Evolutionary conservation across 64 coral and sea anemone species (phyloP), one percentile per base, ranked within the genome.

Genomic region (Montipora foliosa): DNA sequence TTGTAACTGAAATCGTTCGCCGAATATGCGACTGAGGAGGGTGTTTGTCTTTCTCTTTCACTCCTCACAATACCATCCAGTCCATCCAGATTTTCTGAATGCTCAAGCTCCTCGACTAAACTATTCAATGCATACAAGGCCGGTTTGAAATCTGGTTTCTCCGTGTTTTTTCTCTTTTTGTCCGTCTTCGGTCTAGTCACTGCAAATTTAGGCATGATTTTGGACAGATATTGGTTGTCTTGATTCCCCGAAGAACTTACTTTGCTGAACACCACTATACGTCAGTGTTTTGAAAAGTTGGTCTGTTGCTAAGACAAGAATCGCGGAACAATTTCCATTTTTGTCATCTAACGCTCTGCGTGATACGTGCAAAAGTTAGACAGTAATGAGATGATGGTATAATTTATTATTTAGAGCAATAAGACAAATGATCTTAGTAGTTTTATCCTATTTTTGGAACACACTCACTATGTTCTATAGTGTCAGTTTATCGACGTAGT

Each of bases 61-160:
- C 15, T 71, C 67, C n/a, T 47, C 1, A 50, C 4, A 71, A 11
- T 57, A 8, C 53, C 53, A 37, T 37, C 29, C 29, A 37, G 29
- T 37, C 2, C 19, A 7, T 86, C 62, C 16, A 59, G 82, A 51
- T 72, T 3, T 67, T 86, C 82, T 86, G 82, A 49, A 86, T 86
- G 47, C 22, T 47, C 64, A 49, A 71, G 45, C 19, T 86, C 82
- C 5, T 19, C 64, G 9, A 71, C 19, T 50, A 86, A 70, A 86
- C 66, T 72, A 11, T 72, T 86, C 17, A 86, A 8, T 12, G 82
- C 9, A 21, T 72, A 24, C 1, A 86, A 21, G 17, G 62, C 62
- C 19, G 46, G 66, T 50, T 72, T 47, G 17, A 86, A 72, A 6
- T 86, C 66, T 19, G 44, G 44, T 72, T 72, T 62, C n/a, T 46